Base-by-base conservation (phyloP, 2,797 vertebrate species). In the Rhodeus uyekii region DNA sequence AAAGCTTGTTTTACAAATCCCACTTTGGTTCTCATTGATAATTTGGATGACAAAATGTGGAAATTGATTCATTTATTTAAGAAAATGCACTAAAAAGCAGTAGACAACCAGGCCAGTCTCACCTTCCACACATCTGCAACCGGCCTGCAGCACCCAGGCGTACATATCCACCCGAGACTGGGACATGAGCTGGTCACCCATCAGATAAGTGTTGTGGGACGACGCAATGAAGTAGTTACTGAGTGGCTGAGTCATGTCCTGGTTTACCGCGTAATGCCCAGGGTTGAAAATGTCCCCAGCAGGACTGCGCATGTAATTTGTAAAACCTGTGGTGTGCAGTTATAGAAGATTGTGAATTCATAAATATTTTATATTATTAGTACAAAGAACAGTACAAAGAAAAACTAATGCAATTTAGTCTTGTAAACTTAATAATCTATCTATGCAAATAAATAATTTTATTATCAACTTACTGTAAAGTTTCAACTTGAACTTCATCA, bases 101-200 rank as follows among this genome's bases (percentile, higher is more conserved):
- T 19, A 13, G 5, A 29, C n/a, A 39, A 55, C 8, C 16, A 44
- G 32, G 16, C 3, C 38, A 1, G n/a, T 8, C 93, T 91, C 85
- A 98, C 98, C 98, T 94, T 99, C 98, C 42, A 98, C 96, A 0
- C 98, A 99, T 86, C 98, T 97, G 81, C 98, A 99, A 89, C 98
- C 98, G 0, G 97, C 94, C 87, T 99, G 98, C 71, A 99, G 94
- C 86, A 98, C 98, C 97, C 98, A 97, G 36, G 97, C 94, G 0
- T 99, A 99, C 98, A 99, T 99, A 92, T 99, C 98, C 55, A 96
- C 97, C 53, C 98, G 93, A 12, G 98, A 99, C 92, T 99, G 98
- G 50, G 98, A 99, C 96, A 97, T 97, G 86, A 99, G 95, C 91
- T 99, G 98, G 94, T 99, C 98, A 0, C 98, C 98, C 95, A 94